phyloP scores from a whole-genome alignment of 2,113 vertebrate species.

The Bujurquina vittata region DNA sequence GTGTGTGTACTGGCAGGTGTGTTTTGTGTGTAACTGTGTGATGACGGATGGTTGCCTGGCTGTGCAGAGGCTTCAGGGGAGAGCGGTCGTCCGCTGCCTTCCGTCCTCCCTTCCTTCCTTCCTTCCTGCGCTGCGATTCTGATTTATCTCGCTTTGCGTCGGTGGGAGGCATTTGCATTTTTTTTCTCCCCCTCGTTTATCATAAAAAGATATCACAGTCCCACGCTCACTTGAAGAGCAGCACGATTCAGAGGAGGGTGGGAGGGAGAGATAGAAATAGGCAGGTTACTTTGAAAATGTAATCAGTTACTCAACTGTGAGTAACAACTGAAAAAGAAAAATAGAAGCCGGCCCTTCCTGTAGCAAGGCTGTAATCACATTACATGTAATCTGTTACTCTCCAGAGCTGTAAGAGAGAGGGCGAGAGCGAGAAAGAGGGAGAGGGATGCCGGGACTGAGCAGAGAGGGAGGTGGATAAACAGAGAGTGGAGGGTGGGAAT shows the following conservation, averaged over 20 bases:
- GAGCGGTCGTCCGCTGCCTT: slow-evolving; percentile 44
- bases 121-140: slow-evolving; percentile 64
- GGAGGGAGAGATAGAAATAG: slow-evolving; percentile 64
- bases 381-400: slow-evolving; percentile 50
- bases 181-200: slow-evolving; percentile 77
- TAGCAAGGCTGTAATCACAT: slow-evolving; percentile 34
- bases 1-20: slow-evolving; percentile 34
- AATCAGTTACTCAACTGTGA: slow-evolving; percentile 61
- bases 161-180: slow-evolving; percentile 81
- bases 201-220: slow-evolving; percentile 81
- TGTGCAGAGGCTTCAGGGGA: slow-evolving; percentile 55
- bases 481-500: slow-evolving; percentile 24
- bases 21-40: slow-evolving; percentile 45
- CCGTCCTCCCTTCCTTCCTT: slow-evolving; percentile 59
- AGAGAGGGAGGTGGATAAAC: slow-evolving; percentile 15
- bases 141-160: slow-evolving; percentile 77
- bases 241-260: slow-evolving; percentile 72
- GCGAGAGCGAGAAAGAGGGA: neutral
- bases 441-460: neutral
- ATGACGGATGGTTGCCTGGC: slow-evolving; percentile 61
- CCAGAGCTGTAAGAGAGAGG: neutral
- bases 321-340: neutral
- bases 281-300: slow-evolving; percentile 61
- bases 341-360: neutral
- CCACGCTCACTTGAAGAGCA: slow-evolving; percentile 79